phyloP scores from a whole-genome alignment of 1,140 invertebrate genomes.

The Stenopsyche tienmushanensis region DNA sequence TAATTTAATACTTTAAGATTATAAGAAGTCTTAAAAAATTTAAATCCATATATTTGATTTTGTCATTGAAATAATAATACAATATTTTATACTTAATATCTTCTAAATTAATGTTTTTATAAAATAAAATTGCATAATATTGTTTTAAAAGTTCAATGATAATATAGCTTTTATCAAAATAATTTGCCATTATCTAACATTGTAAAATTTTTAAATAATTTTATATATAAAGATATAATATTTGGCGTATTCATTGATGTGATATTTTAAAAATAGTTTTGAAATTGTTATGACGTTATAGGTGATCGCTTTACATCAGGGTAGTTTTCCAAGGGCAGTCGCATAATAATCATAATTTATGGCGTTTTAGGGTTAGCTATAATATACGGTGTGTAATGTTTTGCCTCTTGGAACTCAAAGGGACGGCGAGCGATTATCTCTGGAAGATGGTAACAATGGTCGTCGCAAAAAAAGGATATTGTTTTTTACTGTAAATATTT shows the following conservation, averaged over 20 bases:
- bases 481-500: constrained; percentile 34
- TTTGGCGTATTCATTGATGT: neutral
- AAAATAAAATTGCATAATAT: no score
- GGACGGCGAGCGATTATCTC: constrained; percentile 31
- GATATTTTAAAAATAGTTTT: neutral
- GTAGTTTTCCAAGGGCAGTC: neutral
- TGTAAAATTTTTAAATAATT: no score
- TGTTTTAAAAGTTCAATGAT: no score
- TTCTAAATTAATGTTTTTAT: no score
- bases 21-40: no score
- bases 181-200: no score
- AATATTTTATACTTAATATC: no score
- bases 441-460: constrained; percentile 34
- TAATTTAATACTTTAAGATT: no score
- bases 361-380: constrained; percentile 28
- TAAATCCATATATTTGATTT: no score
- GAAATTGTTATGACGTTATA: neutral
- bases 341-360: constrained; percentile 39
- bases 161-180: no score
- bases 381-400: constrained; percentile 1
- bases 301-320: neutral
- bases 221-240: no score
- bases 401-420: constrained; percentile 14
- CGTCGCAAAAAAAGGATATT: constrained; percentile 33
- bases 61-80: no score